phyloP scores from a whole-genome alignment of 2,797 vertebrate genomes.

The Melanotaenia trifasciata region DNA sequence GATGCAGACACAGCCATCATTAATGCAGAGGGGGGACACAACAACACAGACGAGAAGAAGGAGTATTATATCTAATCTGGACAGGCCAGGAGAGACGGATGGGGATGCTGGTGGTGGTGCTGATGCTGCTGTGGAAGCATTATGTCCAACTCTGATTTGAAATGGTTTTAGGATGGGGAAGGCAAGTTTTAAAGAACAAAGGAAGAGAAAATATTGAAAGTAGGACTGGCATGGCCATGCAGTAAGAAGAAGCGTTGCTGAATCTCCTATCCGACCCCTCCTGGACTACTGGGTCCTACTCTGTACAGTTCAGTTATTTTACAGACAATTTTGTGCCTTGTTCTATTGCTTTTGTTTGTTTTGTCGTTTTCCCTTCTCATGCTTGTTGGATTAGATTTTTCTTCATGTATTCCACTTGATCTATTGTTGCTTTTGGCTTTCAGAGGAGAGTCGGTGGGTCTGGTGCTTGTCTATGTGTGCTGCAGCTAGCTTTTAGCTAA shows the following conservation, averaged over 20 bases:
- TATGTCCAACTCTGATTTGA: slow-evolving; percentile 79
- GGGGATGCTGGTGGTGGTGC: slow-evolving; percentile 55
- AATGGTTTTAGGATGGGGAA: slow-evolving; percentile 73
- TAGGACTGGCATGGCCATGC: slow-evolving; percentile 81
- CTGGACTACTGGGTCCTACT: slow-evolving; percentile 87
- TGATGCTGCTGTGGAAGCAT: slow-evolving; percentile 60
- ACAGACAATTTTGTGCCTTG: slow-evolving; percentile 99
- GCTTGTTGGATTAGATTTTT: slow-evolving; percentile 66
- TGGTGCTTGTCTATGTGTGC: slow-evolving; percentile 70
- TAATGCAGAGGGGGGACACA: slow-evolving; percentile 99
- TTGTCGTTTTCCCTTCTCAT: slow-evolving; percentile 63
- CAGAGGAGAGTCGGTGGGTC: slow-evolving; percentile 60
- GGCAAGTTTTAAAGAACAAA: slow-evolving; percentile 56
- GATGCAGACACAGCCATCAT: slow-evolving; percentile 99
- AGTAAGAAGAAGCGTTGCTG: slow-evolving; percentile 67
- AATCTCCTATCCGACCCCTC: slow-evolving; percentile 93
- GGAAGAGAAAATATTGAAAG: slow-evolving; percentile 51
- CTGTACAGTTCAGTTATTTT: slow-evolving; percentile 95
- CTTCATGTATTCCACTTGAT: slow-evolving; percentile 73
- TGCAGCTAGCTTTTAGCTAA: slow-evolving; percentile 71
- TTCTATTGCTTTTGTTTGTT: slow-evolving; percentile 88
- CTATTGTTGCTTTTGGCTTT: slow-evolving; percentile 69
- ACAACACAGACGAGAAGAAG: slow-evolving; percentile 99
- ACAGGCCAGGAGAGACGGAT: slow-evolving; percentile 73
- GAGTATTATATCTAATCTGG: slow-evolving; percentile 97